Conservation (phyloP, 2,113 vertebrate species). For the Heterochromis multidens region DNA sequence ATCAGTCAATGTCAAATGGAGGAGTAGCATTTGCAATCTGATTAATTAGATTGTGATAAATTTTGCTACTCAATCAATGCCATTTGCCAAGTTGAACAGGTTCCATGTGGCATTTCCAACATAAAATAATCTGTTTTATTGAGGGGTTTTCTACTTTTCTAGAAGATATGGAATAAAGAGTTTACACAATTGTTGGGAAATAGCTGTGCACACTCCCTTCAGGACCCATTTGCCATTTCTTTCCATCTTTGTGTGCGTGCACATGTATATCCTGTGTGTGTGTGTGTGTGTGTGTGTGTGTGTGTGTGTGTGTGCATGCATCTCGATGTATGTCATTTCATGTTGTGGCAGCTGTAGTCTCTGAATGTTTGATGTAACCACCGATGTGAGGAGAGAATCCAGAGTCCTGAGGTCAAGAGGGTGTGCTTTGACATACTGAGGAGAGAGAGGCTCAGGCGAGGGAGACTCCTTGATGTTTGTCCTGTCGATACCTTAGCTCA, state of each 20-base stretch:
- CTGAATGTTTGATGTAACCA: conserved; percentile 67
- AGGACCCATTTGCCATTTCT: not conserved
- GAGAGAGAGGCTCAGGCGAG: conserved; percentile 35
- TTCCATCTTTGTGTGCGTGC: not conserved
- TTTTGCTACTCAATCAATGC: not conserved
- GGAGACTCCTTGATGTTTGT: conserved; percentile 70
- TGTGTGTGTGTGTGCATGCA: not conserved
- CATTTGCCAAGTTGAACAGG: not conserved
- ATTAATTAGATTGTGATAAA: not conserved
- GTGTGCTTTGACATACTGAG: conserved; percentile 69
- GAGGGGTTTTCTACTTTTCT: not conserved
- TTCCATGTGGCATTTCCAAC: not conserved
- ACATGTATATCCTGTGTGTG: not conserved
- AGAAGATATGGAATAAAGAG: not conserved
- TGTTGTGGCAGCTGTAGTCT: conserved; percentile 31
- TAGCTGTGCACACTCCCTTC: not conserved
- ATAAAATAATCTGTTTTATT: not conserved
- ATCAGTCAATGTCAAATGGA: not conserved
- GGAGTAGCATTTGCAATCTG: not conserved
- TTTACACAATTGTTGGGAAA: not conserved
- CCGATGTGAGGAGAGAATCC: conserved; percentile 55
- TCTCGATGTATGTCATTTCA: conserved; percentile 17
- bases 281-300: not conserved
- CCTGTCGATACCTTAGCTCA: conserved; percentile 65
- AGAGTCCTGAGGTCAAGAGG: conserved; percentile 66